phyloP scores from a whole-genome alignment of 2,797 vertebrate genomes.

The Sebastolobus alascanus region DNA sequence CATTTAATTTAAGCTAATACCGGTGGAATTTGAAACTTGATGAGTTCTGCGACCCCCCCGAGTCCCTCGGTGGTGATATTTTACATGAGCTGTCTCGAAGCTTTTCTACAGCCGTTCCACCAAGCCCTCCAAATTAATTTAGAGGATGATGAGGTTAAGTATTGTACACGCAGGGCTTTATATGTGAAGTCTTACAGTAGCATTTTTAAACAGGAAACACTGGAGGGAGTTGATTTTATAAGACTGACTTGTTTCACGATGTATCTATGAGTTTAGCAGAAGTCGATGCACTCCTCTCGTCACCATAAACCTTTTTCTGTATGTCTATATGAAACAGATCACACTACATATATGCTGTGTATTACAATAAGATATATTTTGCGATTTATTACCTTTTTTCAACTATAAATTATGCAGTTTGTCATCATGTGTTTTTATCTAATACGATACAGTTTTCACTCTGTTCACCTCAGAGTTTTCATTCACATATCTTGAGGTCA shows the following conservation, averaged over 20 bases:
- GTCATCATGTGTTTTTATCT: too few species aligned
- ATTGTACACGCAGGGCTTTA: conserved; percentile 34
- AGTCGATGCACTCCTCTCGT: too few species aligned
- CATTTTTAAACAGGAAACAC: not conserved
- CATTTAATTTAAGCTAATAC: conserved; percentile 60
- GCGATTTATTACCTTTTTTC: too few species aligned
- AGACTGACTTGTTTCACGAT: not conserved
- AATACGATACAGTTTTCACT: too few species aligned
- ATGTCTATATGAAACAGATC: too few species aligned
- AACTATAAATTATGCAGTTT: too few species aligned
- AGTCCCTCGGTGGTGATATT: conserved; percentile 51
- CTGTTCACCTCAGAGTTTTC: too few species aligned
- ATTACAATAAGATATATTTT: too few species aligned
- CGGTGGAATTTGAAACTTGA: conserved; percentile 65
- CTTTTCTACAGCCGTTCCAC: conserved; percentile 30
- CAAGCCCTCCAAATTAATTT: conserved; percentile 54
- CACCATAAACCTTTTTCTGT: too few species aligned
- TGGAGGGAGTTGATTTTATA: not conserved
- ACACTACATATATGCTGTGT: too few species aligned
- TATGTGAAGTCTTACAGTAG: not conserved
- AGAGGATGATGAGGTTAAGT: conserved; percentile 55
- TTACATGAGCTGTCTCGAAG: conserved; percentile 47
- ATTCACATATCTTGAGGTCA: too few species aligned
- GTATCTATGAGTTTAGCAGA: too few species aligned
- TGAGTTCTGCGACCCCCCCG: conserved; percentile 45